phyloP scores from a whole-genome alignment of 2,797 vertebrate genomes.

The Lycodopsis pacificus region DNA sequence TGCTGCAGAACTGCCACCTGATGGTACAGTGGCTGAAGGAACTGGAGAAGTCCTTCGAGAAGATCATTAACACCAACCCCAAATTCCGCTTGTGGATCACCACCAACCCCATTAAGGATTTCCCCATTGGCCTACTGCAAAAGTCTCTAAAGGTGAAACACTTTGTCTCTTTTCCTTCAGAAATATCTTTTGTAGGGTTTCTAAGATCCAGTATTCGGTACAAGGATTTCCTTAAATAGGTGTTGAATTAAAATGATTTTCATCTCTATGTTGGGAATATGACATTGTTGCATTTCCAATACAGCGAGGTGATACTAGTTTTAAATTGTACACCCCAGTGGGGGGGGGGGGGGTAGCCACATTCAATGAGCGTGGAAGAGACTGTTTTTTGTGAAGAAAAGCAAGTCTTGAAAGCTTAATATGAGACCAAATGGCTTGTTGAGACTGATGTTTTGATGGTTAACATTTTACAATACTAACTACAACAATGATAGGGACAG shows the following conservation, averaged over 20 bases:
- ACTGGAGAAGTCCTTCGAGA: constrained; percentile 93
- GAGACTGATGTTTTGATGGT: background rate
- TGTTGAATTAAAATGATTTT: background rate
- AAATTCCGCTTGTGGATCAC: constrained; percentile 97
- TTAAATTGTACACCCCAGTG: background rate
- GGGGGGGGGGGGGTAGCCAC: background rate
- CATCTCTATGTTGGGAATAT: background rate
- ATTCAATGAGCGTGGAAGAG: background rate
- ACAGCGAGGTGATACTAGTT: background rate
- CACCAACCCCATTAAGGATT: constrained; percentile 92
- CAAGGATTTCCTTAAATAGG: background rate
- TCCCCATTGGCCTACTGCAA: constrained; percentile 95
- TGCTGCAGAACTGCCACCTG: constrained; percentile 98
- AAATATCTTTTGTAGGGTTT: background rate
- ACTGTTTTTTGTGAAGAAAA: background rate
- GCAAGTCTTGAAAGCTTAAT: background rate
- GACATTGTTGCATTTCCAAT: background rate
- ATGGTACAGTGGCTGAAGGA: constrained; percentile 93
- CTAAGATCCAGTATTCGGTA: background rate
- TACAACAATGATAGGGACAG: background rate
- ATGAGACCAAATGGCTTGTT: background rate
- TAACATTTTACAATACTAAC: background rate
- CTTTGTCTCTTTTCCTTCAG: constrained; percentile 3
- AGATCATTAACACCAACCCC: constrained; percentile 89
- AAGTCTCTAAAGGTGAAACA: constrained; percentile 91